Evolutionary conservation across 2,888 invertebrate genomes (phyloP).

Genomic region (Ophioninae sp.): DNA sequence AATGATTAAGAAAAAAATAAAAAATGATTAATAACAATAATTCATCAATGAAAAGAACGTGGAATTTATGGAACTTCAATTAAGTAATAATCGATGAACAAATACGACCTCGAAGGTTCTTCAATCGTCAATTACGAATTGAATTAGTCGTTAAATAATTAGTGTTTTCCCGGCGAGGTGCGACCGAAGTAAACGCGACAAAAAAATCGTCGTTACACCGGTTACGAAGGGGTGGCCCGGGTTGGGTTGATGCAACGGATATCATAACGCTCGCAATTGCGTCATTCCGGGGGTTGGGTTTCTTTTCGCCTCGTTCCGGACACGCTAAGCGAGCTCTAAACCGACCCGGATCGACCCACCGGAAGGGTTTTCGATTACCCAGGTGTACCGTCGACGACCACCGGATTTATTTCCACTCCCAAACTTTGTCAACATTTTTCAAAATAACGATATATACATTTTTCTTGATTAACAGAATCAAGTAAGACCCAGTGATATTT

Average conservation of each 20-base stretch:
- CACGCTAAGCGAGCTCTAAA: constrained; percentile 36
- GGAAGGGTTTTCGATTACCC: constrained; percentile 26
- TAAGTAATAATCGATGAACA: neutral
- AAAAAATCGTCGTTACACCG: constrained; percentile 33
- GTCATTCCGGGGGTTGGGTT: constrained; percentile 51
- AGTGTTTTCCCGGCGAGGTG: neutral
- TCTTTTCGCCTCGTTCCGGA: constrained; percentile 40
- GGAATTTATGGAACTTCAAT: too few species aligned
- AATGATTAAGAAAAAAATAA: too few species aligned
- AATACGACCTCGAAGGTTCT: too few species aligned
- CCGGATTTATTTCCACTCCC: constrained; percentile 6
- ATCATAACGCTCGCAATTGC: constrained; percentile 41
- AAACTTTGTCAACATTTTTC: neutral
- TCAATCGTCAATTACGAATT: neutral
- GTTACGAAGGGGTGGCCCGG: neutral
- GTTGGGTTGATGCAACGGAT: constrained; percentile 15
- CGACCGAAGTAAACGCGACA: constrained; percentile 10
- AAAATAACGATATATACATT: too few species aligned
- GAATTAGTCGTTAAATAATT: constrained; percentile 44
- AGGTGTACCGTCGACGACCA: constrained; percentile 23
- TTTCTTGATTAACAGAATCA: too few species aligned
- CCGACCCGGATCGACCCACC: constrained; percentile 37
- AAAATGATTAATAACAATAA: too few species aligned
- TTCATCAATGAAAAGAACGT: too few species aligned
- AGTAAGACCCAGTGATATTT: too few species aligned